Conservation (phyloP, 2,797 vertebrate species). For the Girardinus metallicus region DNA sequence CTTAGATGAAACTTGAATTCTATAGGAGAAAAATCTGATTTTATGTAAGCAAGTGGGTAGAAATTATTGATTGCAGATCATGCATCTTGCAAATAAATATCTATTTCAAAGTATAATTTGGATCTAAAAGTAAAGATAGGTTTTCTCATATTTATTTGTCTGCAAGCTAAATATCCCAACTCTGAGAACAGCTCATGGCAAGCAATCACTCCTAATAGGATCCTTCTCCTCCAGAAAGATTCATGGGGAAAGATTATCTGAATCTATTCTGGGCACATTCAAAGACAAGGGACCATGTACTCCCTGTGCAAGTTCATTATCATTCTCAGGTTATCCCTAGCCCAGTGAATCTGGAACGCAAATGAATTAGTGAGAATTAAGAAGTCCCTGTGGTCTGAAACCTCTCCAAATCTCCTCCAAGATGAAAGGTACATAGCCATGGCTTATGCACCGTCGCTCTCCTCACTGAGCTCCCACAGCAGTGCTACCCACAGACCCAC, state of each 20-base stretch:
- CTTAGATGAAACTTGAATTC: constrained; percentile 75
- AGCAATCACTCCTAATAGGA: constrained; percentile 92
- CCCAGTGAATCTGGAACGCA: constrained; percentile 97
- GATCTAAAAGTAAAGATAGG: constrained; percentile 67
- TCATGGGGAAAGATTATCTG: constrained; percentile 90
- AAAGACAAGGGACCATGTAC: constrained; percentile 92
- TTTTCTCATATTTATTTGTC: constrained; percentile 37
- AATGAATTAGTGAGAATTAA: constrained; percentile 99
- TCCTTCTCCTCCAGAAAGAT: constrained; percentile 89
- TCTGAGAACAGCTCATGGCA: constrained; percentile 86
- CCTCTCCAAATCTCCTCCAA: constrained; percentile 95
- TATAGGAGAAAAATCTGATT: constrained; percentile 47
- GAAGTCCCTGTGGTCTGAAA: constrained; percentile 95
- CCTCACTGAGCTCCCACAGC: constrained; percentile 77
- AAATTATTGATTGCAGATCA: constrained; percentile 81
- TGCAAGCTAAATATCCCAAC: constrained; percentile 36
- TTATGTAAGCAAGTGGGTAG: constrained; percentile 77
- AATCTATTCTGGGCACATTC: constrained; percentile 96
- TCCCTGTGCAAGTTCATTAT: constrained; percentile 91
- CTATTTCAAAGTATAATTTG: constrained; percentile 79
- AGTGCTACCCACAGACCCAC: constrained; percentile 69
- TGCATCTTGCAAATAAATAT: constrained; percentile 79
- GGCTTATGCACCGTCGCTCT: constrained; percentile 88
- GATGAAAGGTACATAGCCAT: constrained; percentile 93
- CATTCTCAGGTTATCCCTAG: constrained; percentile 87